These are phyloP conservation scores for Idaea dimidiata DNA, from an alignment of 2,888 invertebrate genomes.

Conservation along the genomic window DNA sequence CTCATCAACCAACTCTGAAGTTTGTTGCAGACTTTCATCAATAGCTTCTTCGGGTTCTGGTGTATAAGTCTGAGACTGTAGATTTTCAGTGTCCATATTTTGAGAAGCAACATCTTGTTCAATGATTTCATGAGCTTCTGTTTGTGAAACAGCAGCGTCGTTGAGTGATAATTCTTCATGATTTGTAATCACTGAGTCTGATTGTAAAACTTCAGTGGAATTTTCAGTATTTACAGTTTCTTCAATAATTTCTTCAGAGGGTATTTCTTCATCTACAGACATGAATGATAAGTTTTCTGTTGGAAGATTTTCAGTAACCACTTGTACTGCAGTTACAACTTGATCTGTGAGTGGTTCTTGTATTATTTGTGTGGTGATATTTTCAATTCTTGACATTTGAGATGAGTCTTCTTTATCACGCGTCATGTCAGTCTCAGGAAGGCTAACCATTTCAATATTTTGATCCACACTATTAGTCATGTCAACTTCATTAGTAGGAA, in stretches of 20 bases:
- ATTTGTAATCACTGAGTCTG: not conserved
- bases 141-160: not conserved
- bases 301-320: constrained; percentile 3
- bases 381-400: not conserved
- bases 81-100: constrained; percentile 4
- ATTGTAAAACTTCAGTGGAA: constrained; percentile 5
- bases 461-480: constrained; percentile 26
- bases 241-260: constrained; percentile 17
- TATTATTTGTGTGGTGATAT: not conserved
- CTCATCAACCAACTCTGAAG: constrained; percentile 13
- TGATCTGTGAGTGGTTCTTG: constrained; percentile 5
- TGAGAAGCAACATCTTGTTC: constrained; percentile 14
- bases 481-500: constrained; percentile 29
- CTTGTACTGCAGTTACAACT: constrained; percentile 11
- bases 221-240: constrained; percentile 15
- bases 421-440: constrained; percentile 26
- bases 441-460: constrained; percentile 33
- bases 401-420: not conserved
- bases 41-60: constrained; percentile 23
- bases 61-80: constrained; percentile 32
- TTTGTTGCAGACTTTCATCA: constrained; percentile 3
- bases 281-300: constrained; percentile 3
- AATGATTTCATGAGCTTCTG: constrained; percentile 15
- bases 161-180: not conserved
- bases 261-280: constrained; percentile 11